phyloP scores from a whole-genome alignment of 2,113 vertebrate species.

The Rhagologus leucostigma region DNA sequence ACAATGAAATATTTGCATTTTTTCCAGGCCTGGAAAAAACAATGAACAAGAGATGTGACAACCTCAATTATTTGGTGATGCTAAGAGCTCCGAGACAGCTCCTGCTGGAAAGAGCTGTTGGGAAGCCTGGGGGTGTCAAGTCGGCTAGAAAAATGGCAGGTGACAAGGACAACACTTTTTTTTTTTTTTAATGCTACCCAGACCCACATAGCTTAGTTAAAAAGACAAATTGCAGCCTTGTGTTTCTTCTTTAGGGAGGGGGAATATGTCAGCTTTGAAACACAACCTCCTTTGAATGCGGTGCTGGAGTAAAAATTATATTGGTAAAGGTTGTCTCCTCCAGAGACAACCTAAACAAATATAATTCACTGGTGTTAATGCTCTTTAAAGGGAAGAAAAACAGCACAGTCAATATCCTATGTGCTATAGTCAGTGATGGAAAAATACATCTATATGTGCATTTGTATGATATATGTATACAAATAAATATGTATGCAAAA shows the following conservation, averaged over 20 bases:
- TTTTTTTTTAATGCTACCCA: constrained; percentile 70
- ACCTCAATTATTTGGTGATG: constrained; percentile 97
- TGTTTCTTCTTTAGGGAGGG: constrained; percentile 78
- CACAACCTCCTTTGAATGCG: constrained; percentile 19
- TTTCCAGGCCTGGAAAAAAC: constrained; percentile 83
- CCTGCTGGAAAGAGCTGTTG: constrained; percentile 88
- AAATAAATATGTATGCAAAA: background rate
- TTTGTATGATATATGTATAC: background rate
- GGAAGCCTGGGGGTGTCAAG: constrained; percentile 87
- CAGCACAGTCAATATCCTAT: background rate
- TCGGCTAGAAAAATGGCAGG: constrained; percentile 91
- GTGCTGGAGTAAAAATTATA: constrained; percentile 1
- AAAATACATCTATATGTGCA: background rate
- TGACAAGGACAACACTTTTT: constrained; percentile 90
- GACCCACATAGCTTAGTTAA: constrained; percentile 83
- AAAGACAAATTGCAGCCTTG: constrained; percentile 90
- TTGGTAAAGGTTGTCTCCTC: background rate
- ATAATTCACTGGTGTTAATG: background rate
- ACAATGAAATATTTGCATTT: constrained; percentile 98
- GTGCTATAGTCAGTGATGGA: background rate
- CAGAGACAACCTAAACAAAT: constrained; percentile 38
- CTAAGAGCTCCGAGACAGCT: constrained; percentile 90
- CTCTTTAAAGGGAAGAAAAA: background rate
- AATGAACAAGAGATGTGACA: constrained; percentile 96
- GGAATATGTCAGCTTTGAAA: constrained; percentile 83